Base-by-base conservation (phyloP, 2,797 vertebrate species). In the Sebastes hopkinsi region DNA sequence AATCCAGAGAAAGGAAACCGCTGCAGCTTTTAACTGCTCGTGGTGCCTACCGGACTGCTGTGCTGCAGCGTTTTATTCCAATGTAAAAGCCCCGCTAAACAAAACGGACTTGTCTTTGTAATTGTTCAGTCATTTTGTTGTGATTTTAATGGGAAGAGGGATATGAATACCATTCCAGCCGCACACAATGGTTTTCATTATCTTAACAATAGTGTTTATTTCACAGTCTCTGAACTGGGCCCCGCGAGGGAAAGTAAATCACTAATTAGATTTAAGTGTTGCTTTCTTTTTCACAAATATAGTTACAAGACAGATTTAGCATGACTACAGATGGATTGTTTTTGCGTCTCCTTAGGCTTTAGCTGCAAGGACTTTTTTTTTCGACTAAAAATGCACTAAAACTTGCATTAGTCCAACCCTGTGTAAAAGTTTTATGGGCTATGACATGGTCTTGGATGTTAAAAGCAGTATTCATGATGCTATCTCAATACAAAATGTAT, bases 171-270 rank as follows among this genome's bases (percentile, higher is more conserved):
- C 69, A 81, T 60, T 81, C 82, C 77, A 62, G 71, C 77, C 79
- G 13, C 80, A 84, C 80, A 87, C 89, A 90, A 73, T 88, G 89
- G 87, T 91, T 94, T 92, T 90, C 83, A 94, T 94, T 94, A 94
- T 86, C 83, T 87, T 86, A 92, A 94, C 92, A 94, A 91, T 87
- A 88, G 89, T 89, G 92, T 94, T 94, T 93, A 94, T 93, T 93
- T 93, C 72, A 88, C 82, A 81, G 81, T 82, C 71, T 85, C 83
- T 92, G 80, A 89, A 84, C 76, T 72, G 30, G 66, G 79, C 70
- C 72, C 66, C 80, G 69, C 62, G 72, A 86, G 81, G 67, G 67
- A 71, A 77, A 87, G 81, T 68, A 75, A 72, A 84, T 87, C 68
- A 75, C 61, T 62, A 77, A 87, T 90, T 86, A 64, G 68, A 86